Percentiles rank a stretch among this genome's conserved stretches.
phyloP scores from a whole-genome alignment of 2,797 vertebrate species.

The Rhincodon typus region DNA sequence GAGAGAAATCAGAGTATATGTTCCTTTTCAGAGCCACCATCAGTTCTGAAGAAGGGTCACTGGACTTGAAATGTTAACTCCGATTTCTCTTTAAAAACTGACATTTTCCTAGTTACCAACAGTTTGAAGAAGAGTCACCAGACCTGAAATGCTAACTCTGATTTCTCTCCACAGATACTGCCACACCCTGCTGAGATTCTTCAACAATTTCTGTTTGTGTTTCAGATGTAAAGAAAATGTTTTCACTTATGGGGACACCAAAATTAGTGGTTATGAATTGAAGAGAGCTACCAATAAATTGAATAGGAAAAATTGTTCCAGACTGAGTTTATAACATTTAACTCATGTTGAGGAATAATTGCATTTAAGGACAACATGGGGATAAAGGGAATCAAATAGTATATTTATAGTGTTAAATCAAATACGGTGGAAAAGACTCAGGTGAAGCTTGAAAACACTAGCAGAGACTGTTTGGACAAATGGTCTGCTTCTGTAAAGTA shows the following conservation, averaged over 20 bases:
- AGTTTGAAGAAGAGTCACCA: too few relatives aligned
- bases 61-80: too few relatives aligned
- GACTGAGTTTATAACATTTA: background rate
- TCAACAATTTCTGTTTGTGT: too few relatives aligned
- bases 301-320: background rate
- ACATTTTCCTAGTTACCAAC: too few relatives aligned
- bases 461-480: background rate
- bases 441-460: background rate
- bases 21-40: too few relatives aligned
- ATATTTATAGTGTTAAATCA: background rate
- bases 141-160: too few relatives aligned
- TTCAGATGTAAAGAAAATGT: background rate
- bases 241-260: background rate
- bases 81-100: too few relatives aligned
- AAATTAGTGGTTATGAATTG: background rate
- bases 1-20: too few relatives aligned
- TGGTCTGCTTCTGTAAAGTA: background rate
- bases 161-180: too few relatives aligned
- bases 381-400: background rate
- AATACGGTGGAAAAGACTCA: background rate
- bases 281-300: background rate
- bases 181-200: too few relatives aligned
- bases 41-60: too few relatives aligned
- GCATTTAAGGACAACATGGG: background rate
- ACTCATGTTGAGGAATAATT: background rate